These are phyloP conservation scores for Cynodonichthys magdalenae DNA, from an alignment of 2,797 vertebrate genomes.

Conservation along the genomic window DNA sequence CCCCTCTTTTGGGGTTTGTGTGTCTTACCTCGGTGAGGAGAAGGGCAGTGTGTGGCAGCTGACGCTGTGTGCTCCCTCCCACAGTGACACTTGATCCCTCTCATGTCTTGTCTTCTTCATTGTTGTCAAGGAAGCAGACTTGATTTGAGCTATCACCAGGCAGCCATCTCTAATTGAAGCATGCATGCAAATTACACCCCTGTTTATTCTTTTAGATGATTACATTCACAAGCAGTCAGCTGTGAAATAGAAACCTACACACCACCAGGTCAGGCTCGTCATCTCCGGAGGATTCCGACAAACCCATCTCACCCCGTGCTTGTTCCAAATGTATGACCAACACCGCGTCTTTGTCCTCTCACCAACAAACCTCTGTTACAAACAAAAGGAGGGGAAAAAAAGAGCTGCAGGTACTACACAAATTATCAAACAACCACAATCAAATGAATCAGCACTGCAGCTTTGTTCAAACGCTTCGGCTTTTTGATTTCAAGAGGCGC, in stretches of 20 bases:
- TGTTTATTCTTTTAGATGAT: slow-evolving; percentile 52
- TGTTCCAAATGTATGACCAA: slow-evolving; percentile 6
- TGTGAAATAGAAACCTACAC: slow-evolving; percentile 52
- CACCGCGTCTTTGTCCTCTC: neutral
- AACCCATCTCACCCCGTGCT: slow-evolving; percentile 7
- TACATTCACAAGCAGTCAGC: slow-evolving; percentile 37
- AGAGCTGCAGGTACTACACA: neutral
- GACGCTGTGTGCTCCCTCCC: slow-evolving; percentile 18
- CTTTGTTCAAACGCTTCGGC: slow-evolving; percentile 5
- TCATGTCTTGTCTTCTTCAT: slow-evolving; percentile 41
- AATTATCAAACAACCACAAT: slow-evolving; percentile 22
- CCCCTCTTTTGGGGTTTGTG: slow-evolving; percentile 1
- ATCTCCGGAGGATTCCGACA: slow-evolving; percentile 18
- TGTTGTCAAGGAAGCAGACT: slow-evolving; percentile 29
- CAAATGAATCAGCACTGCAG: slow-evolving; percentile 17
- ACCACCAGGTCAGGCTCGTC: slow-evolving; percentile 28
- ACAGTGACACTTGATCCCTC: slow-evolving; percentile 37
- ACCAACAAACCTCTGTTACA: neutral
- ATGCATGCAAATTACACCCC: slow-evolving; percentile 35
- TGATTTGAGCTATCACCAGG: slow-evolving; percentile 35
- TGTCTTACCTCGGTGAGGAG: slow-evolving; percentile 27
- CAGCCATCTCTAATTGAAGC: slow-evolving; percentile 53
- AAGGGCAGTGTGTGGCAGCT: slow-evolving; percentile 31
- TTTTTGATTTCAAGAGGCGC: slow-evolving; percentile 25
- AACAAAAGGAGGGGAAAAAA: neutral